Percentiles rank a stretch among this genome's conserved stretches.
These are phyloP conservation scores for Peribatodes rhomboidaria DNA, from an alignment of 2,888 invertebrate species.

Conservation along the genomic window DNA sequence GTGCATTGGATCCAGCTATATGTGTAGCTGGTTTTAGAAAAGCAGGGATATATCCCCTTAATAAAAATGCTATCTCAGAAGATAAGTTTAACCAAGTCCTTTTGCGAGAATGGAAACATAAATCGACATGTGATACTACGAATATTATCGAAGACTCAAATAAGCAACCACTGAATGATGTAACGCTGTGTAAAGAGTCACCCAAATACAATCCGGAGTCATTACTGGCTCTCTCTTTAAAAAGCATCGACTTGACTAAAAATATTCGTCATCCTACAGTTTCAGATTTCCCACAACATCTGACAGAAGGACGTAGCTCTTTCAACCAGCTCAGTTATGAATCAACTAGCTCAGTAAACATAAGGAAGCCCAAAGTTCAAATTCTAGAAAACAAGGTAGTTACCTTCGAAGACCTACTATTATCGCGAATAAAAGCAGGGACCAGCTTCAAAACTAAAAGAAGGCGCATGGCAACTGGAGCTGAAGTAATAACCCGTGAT, in stretches of 20 bases:
- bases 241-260: slow-evolving; percentile 20
- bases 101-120: slow-evolving; percentile 39
- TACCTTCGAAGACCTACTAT: slow-evolving; percentile 35
- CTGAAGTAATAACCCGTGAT: slow-evolving; percentile 31
- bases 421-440: slow-evolving; percentile 37
- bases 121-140: slow-evolving; percentile 17
- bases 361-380: slow-evolving; percentile 21
- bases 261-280: slow-evolving; percentile 16
- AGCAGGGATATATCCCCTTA: slow-evolving; percentile 48
- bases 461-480: slow-evolving; percentile 26
- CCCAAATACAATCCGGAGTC: slow-evolving; percentile 22
- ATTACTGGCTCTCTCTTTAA: slow-evolving; percentile 22
- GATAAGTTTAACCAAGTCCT: slow-evolving; percentile 37
- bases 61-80: slow-evolving; percentile 42
- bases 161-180: slow-evolving; percentile 15
- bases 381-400: slow-evolving; percentile 36
- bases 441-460: slow-evolving; percentile 32
- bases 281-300: slow-evolving; percentile 14
- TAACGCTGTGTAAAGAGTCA: slow-evolving; percentile 9
- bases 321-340: slow-evolving; percentile 20
- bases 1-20: slow-evolving; percentile 41
- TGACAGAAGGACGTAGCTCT: slow-evolving; percentile 11
- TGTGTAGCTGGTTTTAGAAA: slow-evolving; percentile 42
- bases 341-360: slow-evolving; percentile 18
- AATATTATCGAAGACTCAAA: slow-evolving; percentile 16